A percentile compares a stretch with the other conserved stretches of the same genome.
Evolutionary conservation across 2,888 invertebrate genomes (phyloP).

Genomic region (Yponomeuta plumbellus): DNA sequence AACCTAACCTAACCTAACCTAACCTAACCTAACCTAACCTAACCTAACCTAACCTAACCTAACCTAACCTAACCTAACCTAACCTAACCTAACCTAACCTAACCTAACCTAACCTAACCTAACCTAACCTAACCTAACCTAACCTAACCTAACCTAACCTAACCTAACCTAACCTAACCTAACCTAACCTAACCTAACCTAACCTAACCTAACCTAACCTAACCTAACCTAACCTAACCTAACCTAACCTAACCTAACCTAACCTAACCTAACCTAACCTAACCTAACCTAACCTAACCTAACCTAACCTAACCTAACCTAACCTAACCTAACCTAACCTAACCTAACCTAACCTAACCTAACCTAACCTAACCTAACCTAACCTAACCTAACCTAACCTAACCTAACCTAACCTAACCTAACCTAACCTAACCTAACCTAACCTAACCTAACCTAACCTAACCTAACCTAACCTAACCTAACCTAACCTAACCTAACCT

Average conservation of each 20-base stretch:
- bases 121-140: neutral
- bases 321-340: conserved; percentile 23
- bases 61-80: conserved; percentile 9
- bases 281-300: conserved; percentile 22
- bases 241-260: conserved; percentile 20
- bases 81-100: conserved; percentile 2
- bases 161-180: no score
- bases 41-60: conserved; percentile 19
- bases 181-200: no score
- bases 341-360: conserved; percentile 23
- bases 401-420: conserved; percentile 24
- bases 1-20: conserved; percentile 26
- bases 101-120: no score
- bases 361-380: conserved; percentile 22
- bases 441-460: conserved; percentile 22
- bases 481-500: conserved; percentile 25
- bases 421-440: conserved; percentile 23
- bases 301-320: conserved; percentile 9
- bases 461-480: conserved; percentile 23
- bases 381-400: conserved; percentile 23
- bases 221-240: conserved; percentile 20
- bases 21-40: conserved; percentile 20
- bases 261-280: conserved; percentile 21
- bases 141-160: conserved; percentile 17
- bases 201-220: conserved; percentile 9